Evolutionary conservation across 1,140 invertebrate genomes (phyloP).

Genomic region (Sinonovacula constricta): DNA sequence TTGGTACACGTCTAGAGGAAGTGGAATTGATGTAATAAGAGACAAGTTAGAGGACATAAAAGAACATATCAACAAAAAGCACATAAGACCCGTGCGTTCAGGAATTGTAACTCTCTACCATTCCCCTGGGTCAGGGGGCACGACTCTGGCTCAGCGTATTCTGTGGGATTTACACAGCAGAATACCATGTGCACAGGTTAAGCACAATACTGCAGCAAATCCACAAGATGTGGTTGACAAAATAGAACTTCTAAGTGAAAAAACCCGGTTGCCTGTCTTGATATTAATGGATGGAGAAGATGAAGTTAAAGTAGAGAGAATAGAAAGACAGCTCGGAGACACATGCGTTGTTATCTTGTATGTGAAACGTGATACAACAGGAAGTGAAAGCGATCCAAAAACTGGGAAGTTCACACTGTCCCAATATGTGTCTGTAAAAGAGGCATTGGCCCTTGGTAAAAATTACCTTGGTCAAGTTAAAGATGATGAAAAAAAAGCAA

Average conservation of each 20-base stretch:
- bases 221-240: slow-evolving; percentile 18
- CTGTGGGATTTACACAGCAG: slow-evolving; percentile 49
- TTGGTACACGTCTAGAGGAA: slow-evolving; percentile 52
- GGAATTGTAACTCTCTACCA: slow-evolving; percentile 33
- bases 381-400: neutral
- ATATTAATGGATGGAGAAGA: slow-evolving; percentile 62
- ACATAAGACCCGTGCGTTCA: slow-evolving; percentile 23
- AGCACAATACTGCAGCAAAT: slow-evolving; percentile 13
- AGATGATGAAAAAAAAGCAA: neutral
- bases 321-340: neutral
- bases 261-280: slow-evolving; percentile 46
- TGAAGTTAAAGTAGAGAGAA: slow-evolving; percentile 48
- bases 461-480: neutral
- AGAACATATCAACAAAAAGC: slow-evolving; percentile 19
- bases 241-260: slow-evolving; percentile 39
- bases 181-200: slow-evolving; percentile 43
- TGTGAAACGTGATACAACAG: slow-evolving; percentile 42
- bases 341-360: slow-evolving; percentile 43
- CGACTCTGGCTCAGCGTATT: slow-evolving; percentile 52
- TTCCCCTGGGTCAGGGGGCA: slow-evolving; percentile 53
- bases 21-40: slow-evolving; percentile 55
- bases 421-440: neutral
- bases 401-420: neutral
- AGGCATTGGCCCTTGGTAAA: neutral
- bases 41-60: slow-evolving; percentile 30